A percentile compares a stretch with the other conserved stretches of the same genome.
phyloP scores from a whole-genome alignment of 2,113 vertebrate species.

The Uria lomvia region DNA sequence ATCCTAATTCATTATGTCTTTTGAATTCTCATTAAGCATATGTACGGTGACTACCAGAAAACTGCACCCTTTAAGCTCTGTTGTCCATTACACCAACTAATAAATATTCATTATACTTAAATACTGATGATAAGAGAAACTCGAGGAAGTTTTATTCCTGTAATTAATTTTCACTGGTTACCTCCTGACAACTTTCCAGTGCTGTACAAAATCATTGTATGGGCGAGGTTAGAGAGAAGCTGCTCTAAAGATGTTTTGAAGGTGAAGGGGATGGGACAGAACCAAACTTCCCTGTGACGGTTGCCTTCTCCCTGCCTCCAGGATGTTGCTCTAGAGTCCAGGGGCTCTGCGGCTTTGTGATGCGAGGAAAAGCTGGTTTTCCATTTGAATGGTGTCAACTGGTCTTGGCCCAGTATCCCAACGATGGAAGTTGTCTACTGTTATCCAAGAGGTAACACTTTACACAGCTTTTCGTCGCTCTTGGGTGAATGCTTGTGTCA shows the following conservation, averaged over 20 bases:
- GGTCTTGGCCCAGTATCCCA: neutral
- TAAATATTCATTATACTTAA: constrained; percentile 7
- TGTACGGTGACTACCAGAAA: neutral
- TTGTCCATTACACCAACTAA: neutral
- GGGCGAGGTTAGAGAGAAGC: neutral
- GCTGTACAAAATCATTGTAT: neutral
- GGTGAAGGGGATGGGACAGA: neutral
- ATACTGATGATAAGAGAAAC: neutral
- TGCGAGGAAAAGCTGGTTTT: neutral
- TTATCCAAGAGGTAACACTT: neutral
- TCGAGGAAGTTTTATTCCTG: neutral
- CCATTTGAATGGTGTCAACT: neutral
- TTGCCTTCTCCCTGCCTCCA: fast-evolving
- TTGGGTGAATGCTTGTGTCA: neutral
- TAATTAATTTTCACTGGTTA: constrained; percentile 17
- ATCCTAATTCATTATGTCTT: constrained; percentile 60
- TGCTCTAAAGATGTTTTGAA: neutral
- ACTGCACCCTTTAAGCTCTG: neutral
- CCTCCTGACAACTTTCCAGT: neutral
- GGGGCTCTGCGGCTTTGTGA: neutral
- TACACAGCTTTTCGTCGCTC: neutral
- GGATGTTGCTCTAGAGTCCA: neutral
- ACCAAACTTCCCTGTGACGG: too few relatives aligned
- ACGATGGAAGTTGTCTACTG: neutral
- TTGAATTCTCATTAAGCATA: constrained; percentile 50